Base-by-base conservation (phyloP, 2,797 vertebrate genomes). In the Onychomys torridus region DNA sequence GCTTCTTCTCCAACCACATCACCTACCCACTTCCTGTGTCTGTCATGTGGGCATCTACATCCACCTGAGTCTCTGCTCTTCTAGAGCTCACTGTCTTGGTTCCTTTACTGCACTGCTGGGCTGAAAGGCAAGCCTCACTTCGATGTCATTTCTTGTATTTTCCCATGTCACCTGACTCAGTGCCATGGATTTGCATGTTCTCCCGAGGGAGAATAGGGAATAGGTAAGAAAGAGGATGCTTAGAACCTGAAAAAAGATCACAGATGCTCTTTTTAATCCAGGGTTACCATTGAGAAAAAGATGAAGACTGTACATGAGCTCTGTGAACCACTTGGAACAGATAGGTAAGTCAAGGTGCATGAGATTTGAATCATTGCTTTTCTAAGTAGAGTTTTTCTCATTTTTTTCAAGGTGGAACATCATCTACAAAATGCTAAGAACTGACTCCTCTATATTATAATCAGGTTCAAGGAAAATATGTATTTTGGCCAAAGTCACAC, bases 341-440 rank as follows among this genome's bases (percentile, higher is more conserved):
- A 29, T 37, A 83, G 73, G 52, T 67, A 69, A 37, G 73, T 76
- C 75, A 5, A 17, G n/a, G 23, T 59, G 1, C 25, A 43, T 83
- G 73, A 91, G 46, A 91, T 93, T 25, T 81, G 49, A 93, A 85
- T 61, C 27, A 14, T 49, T 27, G 57, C 43, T 90, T 93, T 85
- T 57, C 63, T 27, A 84, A 49, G 2, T 52, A 43, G 40, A 55
- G 23, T 40, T 89, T 92, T 76, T 65, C 34, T 55, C 23, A 17
- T 19, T 21, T 52, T 88, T 92, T 93, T 85, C 82, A 95, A 90
- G 88, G 82, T 71, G 83, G 43, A 91, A 27, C 19, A 55, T 67
- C 10, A 76, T 67, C 52, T 77, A 76, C n/a, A 88, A 61, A 93
- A 81, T 90, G 12, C 27, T 96, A 88, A 71, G 23, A 73, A 63